Evolutionary conservation across 2,113 vertebrate species (phyloP), one percentile per base, ranked within the genome.

Genomic region (Opisthocomus hoazin): DNA sequence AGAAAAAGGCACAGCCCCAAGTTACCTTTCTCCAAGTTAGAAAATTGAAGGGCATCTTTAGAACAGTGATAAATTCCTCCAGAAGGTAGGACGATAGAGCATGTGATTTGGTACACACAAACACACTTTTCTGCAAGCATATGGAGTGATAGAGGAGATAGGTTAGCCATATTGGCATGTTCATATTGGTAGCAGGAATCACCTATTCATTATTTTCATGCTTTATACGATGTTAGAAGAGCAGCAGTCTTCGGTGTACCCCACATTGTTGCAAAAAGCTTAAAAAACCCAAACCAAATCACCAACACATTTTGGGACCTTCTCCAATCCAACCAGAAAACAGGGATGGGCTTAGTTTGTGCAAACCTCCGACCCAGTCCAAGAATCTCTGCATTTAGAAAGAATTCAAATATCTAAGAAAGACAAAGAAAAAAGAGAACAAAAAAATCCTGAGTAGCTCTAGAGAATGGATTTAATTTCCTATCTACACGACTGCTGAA

Each of bases 91-190:
- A 83, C 5, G 22, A 50, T 3, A 37, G 17, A 54, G 4, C 5
- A 45, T 9, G 20, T 39, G 7, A 8, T 41, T 85, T 90, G 79
- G 29, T 50, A 19, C 12, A 41, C 3, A 53, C 1, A 73, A 43
- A 51, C 3, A 43, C 5, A 0, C 18, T 54, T 46, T 92, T 66
- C 45, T 86, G 10, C 37, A 80, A 46, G 11, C 8, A 6, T 22
- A 32, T 13, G 6, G 37, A 87, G 26, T 32, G 26, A 14, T 0
- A 21, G 11, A 78, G 11, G 45, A 90, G 20, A 6, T 32, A 57
- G 11, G 76, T 78, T 23, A 39, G 12, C 36, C 27, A 23, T 6
- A 20, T 0, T 69, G 32, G 3, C 16, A 57, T 2, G 6, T 2
- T 8, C 9, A 1, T 43, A 46, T 54, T 73, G 12, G 23, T 37